Base-by-base conservation (phyloP, 2,888 invertebrate species). In the Meganola albula region DNA sequence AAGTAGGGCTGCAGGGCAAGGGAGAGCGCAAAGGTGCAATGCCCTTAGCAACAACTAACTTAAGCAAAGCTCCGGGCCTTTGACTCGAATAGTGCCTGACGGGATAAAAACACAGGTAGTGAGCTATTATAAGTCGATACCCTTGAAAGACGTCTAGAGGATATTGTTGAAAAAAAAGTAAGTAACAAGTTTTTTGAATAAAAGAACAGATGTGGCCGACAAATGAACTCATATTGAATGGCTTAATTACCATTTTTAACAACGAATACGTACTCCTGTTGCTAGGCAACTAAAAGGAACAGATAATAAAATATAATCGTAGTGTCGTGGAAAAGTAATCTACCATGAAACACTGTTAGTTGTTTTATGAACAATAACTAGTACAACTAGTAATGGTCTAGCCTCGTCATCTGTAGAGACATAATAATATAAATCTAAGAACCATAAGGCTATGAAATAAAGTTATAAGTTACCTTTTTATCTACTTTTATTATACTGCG, bases 1-100 rank as follows among this genome's bases (percentile, higher is more conserved):
- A 85, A 76, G 77, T 83, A 82, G 84, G 84, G 84, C 83, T 83
- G 70, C 79, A 80, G 80, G 78, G 82, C 74, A 80, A 80, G 82
- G 83, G 83, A 82, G 80, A 78, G 70, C 74, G 74, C 69, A 64
- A 72, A 77, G 79, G 85, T 72, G 77, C 83, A 83, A 70, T 83
- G 85, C 82, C 84, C 85, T 82, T 74, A 72, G 71, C 63, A 64
- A 70, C 64, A 63, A 61, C 74, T 71, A 74, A 74, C 69, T 63
- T 60, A 58, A 74, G 71, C 65, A 69, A 70, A 73, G 70, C 79
- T 74, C 55, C 58, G 71, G 77, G 73, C 64, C 74, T 83, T 82
- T 76, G 78, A 79, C 79, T 77, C 59, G 68, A 68, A 71, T 64
- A 66, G 65, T 57, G 61, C 56, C 53, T 58, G 56, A 49, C 53